Evolutionary conservation across 2,113 vertebrate species (phyloP), one percentile per base, ranked within the genome.

Genomic region (Tauraco erythrolophus): DNA sequence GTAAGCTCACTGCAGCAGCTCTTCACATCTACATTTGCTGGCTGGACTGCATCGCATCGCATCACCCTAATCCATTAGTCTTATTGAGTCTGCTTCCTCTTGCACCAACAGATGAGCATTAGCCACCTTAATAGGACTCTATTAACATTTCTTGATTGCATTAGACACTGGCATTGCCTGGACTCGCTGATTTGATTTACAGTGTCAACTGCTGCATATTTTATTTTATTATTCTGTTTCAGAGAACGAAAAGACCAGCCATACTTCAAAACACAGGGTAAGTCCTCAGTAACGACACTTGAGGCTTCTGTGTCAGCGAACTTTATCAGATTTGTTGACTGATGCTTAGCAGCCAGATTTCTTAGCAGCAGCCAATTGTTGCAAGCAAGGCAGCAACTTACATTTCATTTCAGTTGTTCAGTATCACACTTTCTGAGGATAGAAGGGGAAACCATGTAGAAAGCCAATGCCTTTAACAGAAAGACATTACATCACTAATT

Each of bases 81-180:
- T 76, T 64, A 46, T 0, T 57, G 70, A 91, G 48, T 79, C 74
- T 72, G 80, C 61, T 92, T 91, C 61, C 43, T 56, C 89, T 70
- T 62, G 53, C 45, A 87, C 77, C 89, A 92, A 27, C 30, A 82
- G 69, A 92, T 84, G 48, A 89, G 66, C 80, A 92, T 76, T 35
- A 89, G 41, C 61, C 39, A 91, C 77, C 58, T 75, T 84, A 82
- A 91, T 8, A 89, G 69, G 35, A 93, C 77, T 96, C 89, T 88
- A 84, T 97, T 96, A 97, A 84, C 64, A 84, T 84, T 92, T 85
- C 88, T 77, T 95, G 84, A 97, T 94, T 91, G 58, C 71, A 94
- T 97, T 95, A 96, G 43, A 60, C 45, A 56, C 58, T 39, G 39
- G 39, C 68, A 86, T 58, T 92, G 85, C 70, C 91, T 69, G 41